Base-by-base conservation (phyloP, 2,113 vertebrate genomes). In the Capricornis sumatraensis region DNA sequence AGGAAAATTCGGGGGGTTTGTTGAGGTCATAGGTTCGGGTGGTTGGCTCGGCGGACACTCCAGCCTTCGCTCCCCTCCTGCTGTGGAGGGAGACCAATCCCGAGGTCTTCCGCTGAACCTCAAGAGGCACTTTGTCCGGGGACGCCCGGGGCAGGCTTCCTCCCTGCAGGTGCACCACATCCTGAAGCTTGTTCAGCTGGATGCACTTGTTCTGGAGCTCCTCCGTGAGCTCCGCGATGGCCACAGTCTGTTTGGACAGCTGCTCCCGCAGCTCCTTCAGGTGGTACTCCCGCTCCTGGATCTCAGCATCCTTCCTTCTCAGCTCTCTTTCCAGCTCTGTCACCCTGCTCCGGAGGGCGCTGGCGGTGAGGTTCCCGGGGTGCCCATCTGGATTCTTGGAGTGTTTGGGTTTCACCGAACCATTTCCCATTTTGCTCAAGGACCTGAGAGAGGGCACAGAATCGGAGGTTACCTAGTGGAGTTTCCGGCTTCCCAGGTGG, bases 41-140 rank as follows among this genome's bases (percentile, higher is more conserved):
- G 0, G 99, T 99, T 0, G 99, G 99, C 74, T 99, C 99, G 0
- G 99, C 99, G 7, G 99, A 99, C 14, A 99, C 99, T 1, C 99
- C 99, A 4, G 99, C 99, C 97, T 99, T 99, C 5, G 99, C 99
- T 3, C 99, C 99, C 97, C 98, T 99, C 94, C 99, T 99, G 84
- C 99, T 99, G 7, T 99, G 98, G 9, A 99, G 96, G 60, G 98
- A 98, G 71, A 99, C 97, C 83, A 99, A 98, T 1, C 98, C 98
- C 0, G 99, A 98, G 33, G 98, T 95, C 64, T 98, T 98, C 12
- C 98, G 98, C 96, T 98, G 98, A 57, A 97, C 95, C 92, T 96
- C 97, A 25, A 98, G 96, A 27, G 96, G 67, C 52, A 76, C 97
- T 96, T 98, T 99, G 52, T 99, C 97, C 0, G 99, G 99, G 33